These are phyloP conservation scores for Zaprionus tsacasi DNA, from an alignment of 1,140 invertebrate species.

Conservation along the genomic window DNA sequence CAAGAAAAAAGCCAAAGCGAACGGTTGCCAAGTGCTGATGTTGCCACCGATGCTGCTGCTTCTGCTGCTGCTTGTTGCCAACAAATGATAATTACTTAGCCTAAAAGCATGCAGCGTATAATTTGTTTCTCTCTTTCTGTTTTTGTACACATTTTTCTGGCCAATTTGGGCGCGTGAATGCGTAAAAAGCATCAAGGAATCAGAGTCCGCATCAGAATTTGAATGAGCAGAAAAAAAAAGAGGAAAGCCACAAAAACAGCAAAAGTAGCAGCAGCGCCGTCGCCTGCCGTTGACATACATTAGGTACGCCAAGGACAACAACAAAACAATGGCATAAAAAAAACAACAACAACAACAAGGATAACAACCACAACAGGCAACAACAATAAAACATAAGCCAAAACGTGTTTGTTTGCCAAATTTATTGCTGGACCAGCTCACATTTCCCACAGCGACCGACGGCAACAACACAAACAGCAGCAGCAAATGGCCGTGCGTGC, in stretches of 20 bases:
- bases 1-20: constrained; percentile 18
- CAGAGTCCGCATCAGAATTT: constrained; percentile 30
- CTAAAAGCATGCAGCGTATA: constrained; percentile 58
- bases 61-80: constrained; percentile 40
- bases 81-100: constrained; percentile 67
- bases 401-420: constrained; percentile 80
- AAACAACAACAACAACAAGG: neutral
- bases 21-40: constrained; percentile 29
- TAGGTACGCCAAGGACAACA: constrained; percentile 71
- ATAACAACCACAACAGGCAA: constrained; percentile 36
- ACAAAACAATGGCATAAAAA: constrained; percentile 35
- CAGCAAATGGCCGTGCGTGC: constrained; percentile 42
- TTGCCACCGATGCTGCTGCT: constrained; percentile 34
- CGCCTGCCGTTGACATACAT: constrained; percentile 70
- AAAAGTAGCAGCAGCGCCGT: constrained; percentile 25
- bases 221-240: constrained; percentile 30
- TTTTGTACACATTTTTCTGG: constrained; percentile 45
- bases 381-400: constrained; percentile 59
- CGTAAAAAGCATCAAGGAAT: constrained; percentile 63
- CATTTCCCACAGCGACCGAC: constrained; percentile 62
- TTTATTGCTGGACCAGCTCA: constrained; percentile 64
- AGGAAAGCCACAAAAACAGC: constrained; percentile 38
- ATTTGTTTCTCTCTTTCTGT: constrained; percentile 29
- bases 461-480: constrained; percentile 8
- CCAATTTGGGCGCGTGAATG: constrained; percentile 75